Base-by-base conservation (phyloP, 1,140 invertebrate genomes). In the Lethocerus indicus region DNA sequence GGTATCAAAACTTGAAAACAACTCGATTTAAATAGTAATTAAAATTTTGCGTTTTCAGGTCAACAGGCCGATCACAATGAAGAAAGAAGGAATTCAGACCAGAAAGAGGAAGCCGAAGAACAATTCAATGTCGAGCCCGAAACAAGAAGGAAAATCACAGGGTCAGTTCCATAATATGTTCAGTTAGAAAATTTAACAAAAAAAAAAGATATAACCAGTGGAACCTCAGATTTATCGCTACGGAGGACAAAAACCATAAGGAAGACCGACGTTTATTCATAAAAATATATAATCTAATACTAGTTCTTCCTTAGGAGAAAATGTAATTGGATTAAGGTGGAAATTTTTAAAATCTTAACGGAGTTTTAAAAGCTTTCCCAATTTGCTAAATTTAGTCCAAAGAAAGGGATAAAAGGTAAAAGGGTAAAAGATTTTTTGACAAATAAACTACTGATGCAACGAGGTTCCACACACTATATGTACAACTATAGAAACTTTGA, bases 11-110 rank as follows among this genome's bases (percentile, higher is more conserved):
- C n/a, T n/a, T n/a, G n/a, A n/a, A n/a, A n/a, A n/a, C n/a, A n/a
- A n/a, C n/a, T n/a, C n/a, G n/a, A n/a, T n/a, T n/a, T n/a, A n/a
- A n/a, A n/a, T n/a, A n/a, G n/a, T n/a, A n/a, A n/a, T 14, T 39
- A 14, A 20, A 36, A 20, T n/a, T 39, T 47, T 37, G 25, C 28
- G 28, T 27, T 47, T 54, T 50, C 66, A 83, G 80, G 85, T 92
- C 37, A 82, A 83, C 63, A 73, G 82, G 52, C 92, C 92, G 13
- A 64, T 89, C 45, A 85, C 86, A 42, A 95, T 96, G 91, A 89
- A 90, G 62, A 96, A 96, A 65, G 90, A 95, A 50, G 86, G 85
- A 7, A 94, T 95, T 59, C 90, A 94, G 65, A 91, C 85, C 23
- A 67, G 91, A 37, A 94, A 94, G 62, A 70, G 91, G 50, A 92